phyloP scores from a whole-genome alignment of 2,888 invertebrate genomes.

The Pseudococcus jackbeardsleyi region DNA sequence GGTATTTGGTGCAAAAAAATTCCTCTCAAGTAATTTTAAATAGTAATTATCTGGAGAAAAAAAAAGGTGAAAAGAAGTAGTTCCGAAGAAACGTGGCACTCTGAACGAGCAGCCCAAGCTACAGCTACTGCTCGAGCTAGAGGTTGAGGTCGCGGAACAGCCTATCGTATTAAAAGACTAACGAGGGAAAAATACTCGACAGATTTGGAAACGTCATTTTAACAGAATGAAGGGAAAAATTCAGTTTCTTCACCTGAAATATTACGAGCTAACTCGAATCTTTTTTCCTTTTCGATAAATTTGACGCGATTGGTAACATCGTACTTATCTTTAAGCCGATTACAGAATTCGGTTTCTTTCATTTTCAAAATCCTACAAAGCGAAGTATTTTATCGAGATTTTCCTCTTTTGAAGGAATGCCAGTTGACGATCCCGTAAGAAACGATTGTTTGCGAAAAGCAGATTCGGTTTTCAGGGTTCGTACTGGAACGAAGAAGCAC shows the following conservation, averaged over 20 bases:
- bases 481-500: too few species aligned
- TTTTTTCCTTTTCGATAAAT: not conserved
- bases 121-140: too few species aligned
- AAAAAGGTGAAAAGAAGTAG: too few species aligned
- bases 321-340: constrained; percentile 1
- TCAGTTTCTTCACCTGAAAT: not conserved
- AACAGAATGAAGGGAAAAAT: not conserved
- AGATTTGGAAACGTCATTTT: not conserved
- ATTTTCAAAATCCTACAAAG: not conserved
- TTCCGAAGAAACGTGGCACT: too few species aligned
- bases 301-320: not conserved
- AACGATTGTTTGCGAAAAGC: not conserved
- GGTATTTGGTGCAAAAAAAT: too few species aligned
- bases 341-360: not conserved
- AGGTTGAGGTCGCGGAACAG: too few species aligned
- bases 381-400: not conserved
- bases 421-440: not conserved
- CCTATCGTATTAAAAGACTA: not conserved
- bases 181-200: not conserved
- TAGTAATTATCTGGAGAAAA: too few species aligned
- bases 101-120: too few species aligned
- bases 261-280: not conserved
- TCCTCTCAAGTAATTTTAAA: too few species aligned
- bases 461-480: too few species aligned
- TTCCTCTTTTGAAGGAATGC: not conserved